Evolutionary conservation across 2,113 vertebrate species (phyloP).

Genomic region (Ibidorhyncha struthersii): DNA sequence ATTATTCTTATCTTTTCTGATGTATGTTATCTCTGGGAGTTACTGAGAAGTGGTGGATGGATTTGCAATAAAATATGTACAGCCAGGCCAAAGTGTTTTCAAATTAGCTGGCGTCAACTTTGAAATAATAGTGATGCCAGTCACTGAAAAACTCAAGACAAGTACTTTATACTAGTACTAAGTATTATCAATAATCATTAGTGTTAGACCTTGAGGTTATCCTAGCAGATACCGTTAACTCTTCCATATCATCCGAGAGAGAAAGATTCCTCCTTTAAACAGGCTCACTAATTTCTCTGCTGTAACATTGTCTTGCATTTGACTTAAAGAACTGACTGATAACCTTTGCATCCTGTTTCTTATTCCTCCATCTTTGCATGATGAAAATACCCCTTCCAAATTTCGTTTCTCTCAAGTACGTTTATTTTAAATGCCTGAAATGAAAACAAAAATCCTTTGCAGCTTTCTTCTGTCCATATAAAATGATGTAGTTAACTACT

Average conservation of each 20-base stretch:
- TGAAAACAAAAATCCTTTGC: not conserved
- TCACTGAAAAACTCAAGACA: not conserved
- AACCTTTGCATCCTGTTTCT: not conserved
- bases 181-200: not conserved
- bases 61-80: not conserved
- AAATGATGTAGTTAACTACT: not conserved
- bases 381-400: not conserved
- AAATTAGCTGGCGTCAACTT: not conserved
- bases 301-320: not conserved
- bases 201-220: not conserved
- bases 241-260: not conserved
- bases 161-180: not conserved
- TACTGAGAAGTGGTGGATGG: not conserved
- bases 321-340: not conserved
- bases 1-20: not conserved
- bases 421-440: slow-evolving; percentile 7
- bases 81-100: not conserved
- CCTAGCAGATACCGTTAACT: not conserved
- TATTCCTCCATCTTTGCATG: not conserved
- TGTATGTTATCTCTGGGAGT: not conserved
- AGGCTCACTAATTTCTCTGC: not conserved
- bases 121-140: not conserved
- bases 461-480: not conserved
- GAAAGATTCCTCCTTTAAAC: not conserved
- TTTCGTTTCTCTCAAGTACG: not conserved